Evolutionary conservation across 2,113 vertebrate genomes (phyloP).

Genomic region (Peucedramus taeniatus): DNA sequence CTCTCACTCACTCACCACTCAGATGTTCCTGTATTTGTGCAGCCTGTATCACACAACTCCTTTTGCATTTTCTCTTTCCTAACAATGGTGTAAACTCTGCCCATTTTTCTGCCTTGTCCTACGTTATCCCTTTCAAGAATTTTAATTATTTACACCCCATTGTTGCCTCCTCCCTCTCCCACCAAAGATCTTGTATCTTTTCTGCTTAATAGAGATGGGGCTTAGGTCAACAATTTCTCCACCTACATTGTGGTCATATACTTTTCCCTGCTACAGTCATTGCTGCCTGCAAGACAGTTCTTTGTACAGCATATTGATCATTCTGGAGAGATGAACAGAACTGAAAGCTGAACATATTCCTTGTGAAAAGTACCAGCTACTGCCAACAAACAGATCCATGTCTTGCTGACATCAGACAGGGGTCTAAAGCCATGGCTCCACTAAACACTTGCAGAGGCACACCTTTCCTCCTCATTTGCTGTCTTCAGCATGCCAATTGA

Average conservation of each 20-base stretch:
- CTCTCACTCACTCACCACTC: rapidly evolving
- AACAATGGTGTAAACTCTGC: neutral
- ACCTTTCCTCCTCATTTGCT: neutral
- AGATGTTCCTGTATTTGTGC: neutral
- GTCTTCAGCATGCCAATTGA: neutral
- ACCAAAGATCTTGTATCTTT: neutral
- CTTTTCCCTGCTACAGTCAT: neutral
- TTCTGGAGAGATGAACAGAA: neutral
- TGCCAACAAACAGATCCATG: neutral
- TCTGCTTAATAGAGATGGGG: neutral
- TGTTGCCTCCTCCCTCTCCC: neutral
- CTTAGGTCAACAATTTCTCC: neutral
- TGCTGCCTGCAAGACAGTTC: neutral
- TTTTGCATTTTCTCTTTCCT: neutral
- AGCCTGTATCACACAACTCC: rapidly evolving
- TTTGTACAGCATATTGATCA: neutral
- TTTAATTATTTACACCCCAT: rapidly evolving
- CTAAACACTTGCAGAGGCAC: neutral
- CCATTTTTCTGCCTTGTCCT: neutral
- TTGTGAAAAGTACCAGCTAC: neutral
- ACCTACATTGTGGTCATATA: neutral
- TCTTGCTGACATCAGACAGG: neutral
- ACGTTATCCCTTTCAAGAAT: neutral
- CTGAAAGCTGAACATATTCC: neutral
- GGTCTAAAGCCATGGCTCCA: neutral